Base-by-base conservation (phyloP, 1,140 invertebrate species). In the Cyclina sinensis region DNA sequence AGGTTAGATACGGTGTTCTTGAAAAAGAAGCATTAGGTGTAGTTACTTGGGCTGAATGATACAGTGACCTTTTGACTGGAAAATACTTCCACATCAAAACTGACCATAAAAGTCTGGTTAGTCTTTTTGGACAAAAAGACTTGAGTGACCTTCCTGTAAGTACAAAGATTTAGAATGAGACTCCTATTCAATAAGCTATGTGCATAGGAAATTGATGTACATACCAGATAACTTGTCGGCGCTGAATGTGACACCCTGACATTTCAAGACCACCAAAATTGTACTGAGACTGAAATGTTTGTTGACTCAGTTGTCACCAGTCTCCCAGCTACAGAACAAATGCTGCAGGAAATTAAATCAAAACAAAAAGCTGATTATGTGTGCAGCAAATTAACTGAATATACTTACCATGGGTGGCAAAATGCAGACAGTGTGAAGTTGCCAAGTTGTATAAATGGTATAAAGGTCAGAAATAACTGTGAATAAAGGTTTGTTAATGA, bases 51-150 rank as follows among this genome's bases (percentile, higher is more conserved):
- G 86, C 81, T 68, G 59, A 86, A 37, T 73, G 73, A 59, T 81
- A 78, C 27, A 32, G 62, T 11, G 32, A 86, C 18, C 85, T 48
- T 24, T 27, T 82, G 5, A 57, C 86, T 27, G 81, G 65, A 57
- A 76, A 59, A 37, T 30, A 27, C 35, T 90, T 91, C 65, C 39
- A 81, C 12, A 78, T 91, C 35, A 76, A 88, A 32, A 91, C 84
- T 24, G 89, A 90, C 78, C 91, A 89, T 73, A 89, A 84, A 81
- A 70, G 83, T 4, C 32, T 91, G 0, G 81, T 90, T n/a, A 48
- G 65, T 54, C 48, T 91, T 14, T 37, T 90, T 24, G 84, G 91
- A 54, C 24, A 76, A 70, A 91, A 91, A 54, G 59, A 74, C 39
- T 32, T 88, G 16, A 54, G 27, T 51, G 86, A n/a, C n/a, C 43